Base-by-base conservation (phyloP, 2,113 vertebrate species). In the Lates calcarifer region DNA sequence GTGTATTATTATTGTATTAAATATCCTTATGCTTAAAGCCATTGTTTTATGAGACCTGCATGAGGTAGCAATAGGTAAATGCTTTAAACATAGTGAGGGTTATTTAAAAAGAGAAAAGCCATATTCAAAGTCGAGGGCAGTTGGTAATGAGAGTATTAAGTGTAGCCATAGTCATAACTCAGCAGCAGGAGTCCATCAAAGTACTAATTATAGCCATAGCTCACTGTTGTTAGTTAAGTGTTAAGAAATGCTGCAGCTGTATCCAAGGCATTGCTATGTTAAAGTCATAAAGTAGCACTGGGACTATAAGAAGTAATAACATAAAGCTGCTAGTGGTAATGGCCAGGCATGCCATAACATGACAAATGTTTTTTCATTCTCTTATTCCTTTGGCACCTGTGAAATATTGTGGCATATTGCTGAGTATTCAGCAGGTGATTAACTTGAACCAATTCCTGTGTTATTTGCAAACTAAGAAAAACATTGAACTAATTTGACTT, bases 171-270 rank as follows among this genome's bases (percentile, higher is more conserved):
- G 73, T 70, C 79, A 66, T 80, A 86, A 78, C 60, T 80, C 79
- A 79, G 77, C 55, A 58, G 79, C 74, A 79, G 82, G 79, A 60
- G 56, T 85, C 58, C 82, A 55, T 85, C 82, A 81, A 69, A 64
- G 60, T 65, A 39, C 69, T 78, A 83, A 87, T 82, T 83, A 78
- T 68, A 83, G 37, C 57, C 77, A 62, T 81, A 77, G 77, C 72
- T 88, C 74, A 86, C 45, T 70, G 84, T 69, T 65, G 79, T 89
- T 84, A 61, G 57, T 57, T 57, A 49, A 68, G 37, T 37, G 56
- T 66, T 79, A 35, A 65, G 81, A 81, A 88, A 63, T n/a, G n/a
- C 56, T 39, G 67, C 76, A 74, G 65, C 62, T 73, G 51, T 69
- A 64, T 63, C 47, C 13, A n/a, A n/a, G n/a, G n/a, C n/a, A 45